Evolutionary conservation across 30 jellyfish, hydroid and myxozoan genomes (phyloP).

Genomic region (Pseudorhiza aurosa): DNA sequence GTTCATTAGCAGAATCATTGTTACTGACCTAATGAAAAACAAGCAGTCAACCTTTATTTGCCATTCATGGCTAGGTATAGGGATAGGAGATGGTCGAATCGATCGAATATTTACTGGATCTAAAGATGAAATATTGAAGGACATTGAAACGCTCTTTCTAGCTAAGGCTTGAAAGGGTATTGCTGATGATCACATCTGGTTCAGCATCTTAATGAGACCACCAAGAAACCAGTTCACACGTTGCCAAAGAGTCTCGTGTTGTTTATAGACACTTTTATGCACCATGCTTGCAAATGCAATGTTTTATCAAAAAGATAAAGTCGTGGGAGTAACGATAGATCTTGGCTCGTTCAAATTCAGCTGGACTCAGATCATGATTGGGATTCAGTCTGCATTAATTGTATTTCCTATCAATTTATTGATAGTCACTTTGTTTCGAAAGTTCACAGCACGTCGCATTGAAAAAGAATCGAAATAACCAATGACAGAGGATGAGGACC

Average conservation of each 20-base stretch:
- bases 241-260: conserved; percentile 83
- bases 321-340: conserved; percentile 24
- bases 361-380: conserved; percentile 78
- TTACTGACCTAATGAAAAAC: conserved; percentile 50
- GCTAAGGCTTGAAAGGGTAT: conserved; percentile 75
- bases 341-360: conserved; percentile 51
- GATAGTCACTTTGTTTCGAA: conserved; percentile 67
- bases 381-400: conserved; percentile 72
- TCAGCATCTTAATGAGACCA: conserved; percentile 76
- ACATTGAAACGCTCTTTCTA: conserved; percentile 65
- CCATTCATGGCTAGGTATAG: conserved; percentile 73
- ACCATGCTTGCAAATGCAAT: conserved; percentile 88
- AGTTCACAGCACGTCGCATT: too few species aligned
- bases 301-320: conserved; percentile 48
- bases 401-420: conserved; percentile 77
- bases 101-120: conserved; percentile 63
- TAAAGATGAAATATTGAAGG: conserved; percentile 32
- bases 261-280: conserved; percentile 63
- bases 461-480: too few species aligned
- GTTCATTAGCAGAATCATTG: conserved; percentile 80
- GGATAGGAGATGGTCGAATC: conserved; percentile 59
- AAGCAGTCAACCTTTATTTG: conserved; percentile 58
- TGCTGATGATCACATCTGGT: conserved; percentile 91
- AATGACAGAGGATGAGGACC: too few species aligned
- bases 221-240: conserved; percentile 78